Percentiles rank a stretch among this genome's conserved stretches.
Conservation (phyloP, 2,113 vertebrate genomes). For the Chamaea fasciata region DNA sequence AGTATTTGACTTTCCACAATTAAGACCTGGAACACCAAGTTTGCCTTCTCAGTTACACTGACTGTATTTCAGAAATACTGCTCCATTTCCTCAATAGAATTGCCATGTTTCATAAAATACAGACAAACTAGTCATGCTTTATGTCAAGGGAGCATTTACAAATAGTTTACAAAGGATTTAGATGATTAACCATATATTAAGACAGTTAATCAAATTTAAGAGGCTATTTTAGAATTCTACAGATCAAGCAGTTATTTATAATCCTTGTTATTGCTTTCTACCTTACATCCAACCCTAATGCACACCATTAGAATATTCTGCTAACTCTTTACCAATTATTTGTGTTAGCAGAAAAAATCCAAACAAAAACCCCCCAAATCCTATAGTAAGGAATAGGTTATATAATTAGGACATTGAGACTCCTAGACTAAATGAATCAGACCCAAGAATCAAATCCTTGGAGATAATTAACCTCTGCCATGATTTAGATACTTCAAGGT, state of each 20-base stretch:
- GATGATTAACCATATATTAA: slow-evolving; percentile 13
- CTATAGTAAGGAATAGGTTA: not conserved
- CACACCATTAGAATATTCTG: not conserved
- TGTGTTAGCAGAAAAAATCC: not conserved
- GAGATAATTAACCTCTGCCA: not conserved
- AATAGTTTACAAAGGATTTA: slow-evolving; percentile 55
- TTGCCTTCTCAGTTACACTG: not conserved
- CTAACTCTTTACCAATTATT: not conserved
- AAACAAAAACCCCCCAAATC: not conserved
- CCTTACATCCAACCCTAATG: not conserved
- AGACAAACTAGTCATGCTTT: not conserved
- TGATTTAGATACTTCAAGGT: not conserved
- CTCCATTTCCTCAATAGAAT: slow-evolving; percentile 21
- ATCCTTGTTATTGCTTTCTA: slow-evolving; percentile 36
- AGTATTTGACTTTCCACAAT: not conserved
- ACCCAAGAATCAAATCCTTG: not conserved
- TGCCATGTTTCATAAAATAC: slow-evolving; percentile 21
- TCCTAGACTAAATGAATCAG: not conserved
- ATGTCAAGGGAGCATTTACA: slow-evolving; percentile 25
- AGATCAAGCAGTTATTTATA: slow-evolving; percentile 33
- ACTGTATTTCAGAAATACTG: not conserved
- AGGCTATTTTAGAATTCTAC: slow-evolving; percentile 24
- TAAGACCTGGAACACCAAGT: not conserved
- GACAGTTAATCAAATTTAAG: slow-evolving; percentile 52
- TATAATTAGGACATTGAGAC: not conserved